Base-by-base conservation (phyloP, 2,113 vertebrate species). In the Thunnus thynnus region DNA sequence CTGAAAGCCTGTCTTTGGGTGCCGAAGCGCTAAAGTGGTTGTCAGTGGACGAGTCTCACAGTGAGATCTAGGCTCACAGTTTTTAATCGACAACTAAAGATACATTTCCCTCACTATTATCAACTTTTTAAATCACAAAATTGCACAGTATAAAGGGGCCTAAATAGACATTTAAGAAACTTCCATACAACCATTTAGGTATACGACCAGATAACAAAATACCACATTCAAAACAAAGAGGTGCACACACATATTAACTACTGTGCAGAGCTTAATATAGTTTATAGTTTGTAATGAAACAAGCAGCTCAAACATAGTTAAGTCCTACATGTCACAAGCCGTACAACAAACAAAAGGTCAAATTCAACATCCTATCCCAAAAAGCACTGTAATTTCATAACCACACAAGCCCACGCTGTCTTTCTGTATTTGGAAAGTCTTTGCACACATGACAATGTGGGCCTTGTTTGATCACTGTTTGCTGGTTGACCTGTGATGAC, bases 401-500 rank as follows among this genome's bases (percentile, higher is more conserved):
- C 72, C n/a, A 72, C 64, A 55, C n/a, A 70, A 72, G 64, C 55
- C 47, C 72, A 55, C 8, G 2, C 46, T 7, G n/a, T 41, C 65
- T 18, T 48, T 30, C 32, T n/a, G 47, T 41, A 9, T 41, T 41
- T 41, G 36, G 36, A 9, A 41, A 41, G 36, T 67, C 17, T 76
- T 50, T 56, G 46, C 36, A 85, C 18, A 71, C 60, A 86, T 61
- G 27, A 76, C 72, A 72, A 46, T 22, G 3, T 52, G 10, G 25
- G 25, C 41, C 41, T 8, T 58, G 77, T 90, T 79, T 86, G 71
- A 90, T 89, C 82, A 69, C 25, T 65, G 70, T 54, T 68, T 84
- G 58, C 61, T 11, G 41, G 13, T 36, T 89, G 87, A 93, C 85
- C 87, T 77, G 1, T 3, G 27, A 69, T 78, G 84, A 91, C 84